Evolutionary conservation across 2,888 invertebrate species (phyloP).

Genomic region (Acrocyrtus sp.): DNA sequence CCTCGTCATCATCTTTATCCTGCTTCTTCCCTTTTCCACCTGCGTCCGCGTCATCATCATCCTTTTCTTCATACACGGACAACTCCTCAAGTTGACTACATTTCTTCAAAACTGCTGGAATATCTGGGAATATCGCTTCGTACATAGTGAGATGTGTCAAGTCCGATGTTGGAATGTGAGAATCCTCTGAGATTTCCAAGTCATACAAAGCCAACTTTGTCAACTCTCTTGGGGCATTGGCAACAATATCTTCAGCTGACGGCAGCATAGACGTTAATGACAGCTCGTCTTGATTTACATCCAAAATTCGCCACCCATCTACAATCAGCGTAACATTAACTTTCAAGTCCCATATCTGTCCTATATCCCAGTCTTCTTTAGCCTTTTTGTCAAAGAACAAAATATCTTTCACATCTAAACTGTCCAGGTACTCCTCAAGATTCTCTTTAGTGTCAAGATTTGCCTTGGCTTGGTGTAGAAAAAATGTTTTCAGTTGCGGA

Average conservation of each 20-base stretch:
- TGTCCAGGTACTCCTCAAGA: slow-evolving; percentile 28
- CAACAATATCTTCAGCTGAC: slow-evolving; percentile 21
- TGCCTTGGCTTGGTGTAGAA: slow-evolving; percentile 20
- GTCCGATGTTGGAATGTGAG: slow-evolving; percentile 35
- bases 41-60: slow-evolving; percentile 1
- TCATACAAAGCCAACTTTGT: slow-evolving; percentile 36
- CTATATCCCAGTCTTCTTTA: slow-evolving; percentile 36
- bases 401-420: slow-evolving; percentile 28
- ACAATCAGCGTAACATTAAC: slow-evolving; percentile 34
- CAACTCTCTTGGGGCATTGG: slow-evolving; percentile 29
- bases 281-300: slow-evolving; percentile 38
- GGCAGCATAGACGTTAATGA: slow-evolving; percentile 29
- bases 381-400: slow-evolving; percentile 40
- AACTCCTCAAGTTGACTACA: slow-evolving; percentile 30
- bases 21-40: slow-evolving; percentile 3
- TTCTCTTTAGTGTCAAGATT: slow-evolving; percentile 20
- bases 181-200: slow-evolving; percentile 22
- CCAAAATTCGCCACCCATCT: slow-evolving; percentile 40
- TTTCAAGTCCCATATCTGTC: slow-evolving; percentile 38
- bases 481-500: slow-evolving; percentile 32
- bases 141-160: slow-evolving; percentile 36
- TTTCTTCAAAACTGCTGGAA: slow-evolving; percentile 33
- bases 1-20: slow-evolving; percentile 26
- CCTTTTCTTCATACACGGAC: slow-evolving; percentile 39
- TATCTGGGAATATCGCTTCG: slow-evolving; percentile 36